A percentile compares a stretch with the other conserved stretches of the same genome.
These are phyloP conservation scores for Neodon shergylaensis DNA, from an alignment of 2,113 vertebrate genomes.

Conservation along the genomic window DNA sequence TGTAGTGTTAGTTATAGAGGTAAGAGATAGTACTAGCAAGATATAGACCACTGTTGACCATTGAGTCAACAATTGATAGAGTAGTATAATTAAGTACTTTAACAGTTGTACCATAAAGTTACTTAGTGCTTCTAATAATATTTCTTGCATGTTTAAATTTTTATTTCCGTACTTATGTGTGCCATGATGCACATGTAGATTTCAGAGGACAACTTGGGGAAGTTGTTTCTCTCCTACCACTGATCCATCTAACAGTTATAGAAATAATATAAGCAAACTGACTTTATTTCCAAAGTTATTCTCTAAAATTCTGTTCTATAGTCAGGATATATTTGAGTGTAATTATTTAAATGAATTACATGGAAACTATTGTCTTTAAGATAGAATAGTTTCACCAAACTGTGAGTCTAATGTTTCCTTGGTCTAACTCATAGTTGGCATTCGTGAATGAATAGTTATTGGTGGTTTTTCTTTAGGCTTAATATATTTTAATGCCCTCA, in stretches of 20 bases:
- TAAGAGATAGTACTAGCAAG: constrained; percentile 17
- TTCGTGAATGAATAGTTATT: constrained; percentile 35
- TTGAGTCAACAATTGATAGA: constrained; percentile 42
- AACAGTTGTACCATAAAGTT: constrained; percentile 1
- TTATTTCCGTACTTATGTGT: neutral
- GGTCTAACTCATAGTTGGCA: neutral
- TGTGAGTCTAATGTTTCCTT: neutral
- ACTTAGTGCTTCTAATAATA: neutral
- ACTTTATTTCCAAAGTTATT: constrained; percentile 31
- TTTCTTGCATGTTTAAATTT: neutral
- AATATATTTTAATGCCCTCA: constrained; percentile 13
- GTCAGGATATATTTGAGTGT: neutral
- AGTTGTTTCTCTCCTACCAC: neutral
- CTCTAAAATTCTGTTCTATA: neutral
- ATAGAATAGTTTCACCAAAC: neutral
- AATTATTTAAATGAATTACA: constrained; percentile 30
- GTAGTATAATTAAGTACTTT: constrained; percentile 31
- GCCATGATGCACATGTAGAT: neutral
- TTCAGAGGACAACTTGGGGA: neutral
- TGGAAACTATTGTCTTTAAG: neutral
- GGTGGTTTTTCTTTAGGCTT: constrained; percentile 5
- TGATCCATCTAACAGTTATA: constrained; percentile 23
- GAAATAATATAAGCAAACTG: constrained; percentile 44
- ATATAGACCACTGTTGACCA: constrained; percentile 22
- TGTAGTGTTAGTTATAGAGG: neutral